phyloP scores from a whole-genome alignment of 2,888 invertebrate species.

The Exephanes ischioxanthus region DNA sequence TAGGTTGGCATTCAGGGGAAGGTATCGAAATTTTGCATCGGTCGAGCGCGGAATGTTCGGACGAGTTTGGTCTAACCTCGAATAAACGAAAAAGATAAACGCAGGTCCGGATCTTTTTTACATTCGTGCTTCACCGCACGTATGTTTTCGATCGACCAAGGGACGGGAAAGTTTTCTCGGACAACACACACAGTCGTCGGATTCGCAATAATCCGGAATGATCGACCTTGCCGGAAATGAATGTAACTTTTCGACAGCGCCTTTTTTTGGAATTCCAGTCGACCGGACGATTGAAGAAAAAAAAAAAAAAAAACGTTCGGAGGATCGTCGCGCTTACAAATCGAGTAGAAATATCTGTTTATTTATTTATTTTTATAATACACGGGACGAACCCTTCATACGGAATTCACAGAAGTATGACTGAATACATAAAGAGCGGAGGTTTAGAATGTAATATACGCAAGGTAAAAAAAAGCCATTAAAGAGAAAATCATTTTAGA shows the following conservation, averaged over 20 bases:
- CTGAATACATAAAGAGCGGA: too few species aligned
- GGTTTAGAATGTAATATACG: too few species aligned
- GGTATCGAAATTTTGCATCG: not conserved
- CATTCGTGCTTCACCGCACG: conserved; percentile 29
- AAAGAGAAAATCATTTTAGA: too few species aligned
- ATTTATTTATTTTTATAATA: too few species aligned
- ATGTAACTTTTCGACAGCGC: not conserved
- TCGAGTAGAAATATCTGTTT: too few species aligned
- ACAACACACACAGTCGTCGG: not conserved
- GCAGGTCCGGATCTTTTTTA: not conserved
- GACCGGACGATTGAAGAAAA: not conserved
- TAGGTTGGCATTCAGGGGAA: not conserved
- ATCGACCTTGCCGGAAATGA: not conserved
- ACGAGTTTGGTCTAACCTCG: not conserved
- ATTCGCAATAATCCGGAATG: conserved; percentile 10
- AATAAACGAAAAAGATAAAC: not conserved
- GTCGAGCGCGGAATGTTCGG: not conserved
- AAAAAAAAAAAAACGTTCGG: not conserved
- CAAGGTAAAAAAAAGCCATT: too few species aligned
- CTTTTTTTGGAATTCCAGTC: conserved; percentile 2
- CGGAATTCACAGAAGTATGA: too few species aligned
- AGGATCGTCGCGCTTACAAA: not conserved
- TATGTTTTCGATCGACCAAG: conserved; percentile 12
- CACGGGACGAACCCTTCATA: too few species aligned
- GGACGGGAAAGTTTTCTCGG: conserved; percentile 41